Evolutionary conservation across 2,797 vertebrate species (phyloP).

Genomic region (Otus scops): DNA sequence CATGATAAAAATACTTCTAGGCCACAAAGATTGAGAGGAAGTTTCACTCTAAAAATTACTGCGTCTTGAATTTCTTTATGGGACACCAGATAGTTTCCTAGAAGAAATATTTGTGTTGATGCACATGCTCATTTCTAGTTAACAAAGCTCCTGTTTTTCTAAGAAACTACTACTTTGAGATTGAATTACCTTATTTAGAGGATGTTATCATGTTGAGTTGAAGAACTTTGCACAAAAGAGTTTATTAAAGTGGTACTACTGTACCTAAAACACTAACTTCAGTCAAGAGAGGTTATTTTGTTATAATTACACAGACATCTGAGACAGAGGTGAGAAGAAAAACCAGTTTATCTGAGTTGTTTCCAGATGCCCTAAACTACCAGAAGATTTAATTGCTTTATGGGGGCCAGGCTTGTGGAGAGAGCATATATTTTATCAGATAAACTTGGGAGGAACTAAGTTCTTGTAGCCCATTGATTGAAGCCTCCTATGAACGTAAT

Average conservation of each 20-base stretch:
- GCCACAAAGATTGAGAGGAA: not conserved
- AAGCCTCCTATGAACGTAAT: not conserved
- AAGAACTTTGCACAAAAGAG: not conserved
- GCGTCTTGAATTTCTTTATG: not conserved
- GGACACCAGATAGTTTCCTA: not conserved
- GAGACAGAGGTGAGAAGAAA: slow-evolving; percentile 47
- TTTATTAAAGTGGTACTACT: not conserved
- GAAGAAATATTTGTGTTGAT: not conserved
- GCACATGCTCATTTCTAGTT: not conserved
- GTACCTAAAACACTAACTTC: not conserved
- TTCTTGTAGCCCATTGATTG: not conserved
- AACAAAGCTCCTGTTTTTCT: not conserved
- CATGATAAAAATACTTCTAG: not conserved
- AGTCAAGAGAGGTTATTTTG: not conserved
- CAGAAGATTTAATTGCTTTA: slow-evolving; percentile 29
- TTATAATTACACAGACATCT: slow-evolving; percentile 34
- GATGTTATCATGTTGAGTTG: not conserved
- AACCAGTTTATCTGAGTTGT: slow-evolving; percentile 45
- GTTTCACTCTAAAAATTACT: not conserved
- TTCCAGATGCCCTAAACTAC: slow-evolving; percentile 1
- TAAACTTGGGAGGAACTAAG: not conserved
- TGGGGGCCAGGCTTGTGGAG: not conserved
- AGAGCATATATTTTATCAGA: not conserved
- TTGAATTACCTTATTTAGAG: not conserved
- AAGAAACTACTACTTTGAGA: not conserved